Evolutionary conservation across 2,113 vertebrate species (phyloP).

Genomic region (Hippocampus zosterae): DNA sequence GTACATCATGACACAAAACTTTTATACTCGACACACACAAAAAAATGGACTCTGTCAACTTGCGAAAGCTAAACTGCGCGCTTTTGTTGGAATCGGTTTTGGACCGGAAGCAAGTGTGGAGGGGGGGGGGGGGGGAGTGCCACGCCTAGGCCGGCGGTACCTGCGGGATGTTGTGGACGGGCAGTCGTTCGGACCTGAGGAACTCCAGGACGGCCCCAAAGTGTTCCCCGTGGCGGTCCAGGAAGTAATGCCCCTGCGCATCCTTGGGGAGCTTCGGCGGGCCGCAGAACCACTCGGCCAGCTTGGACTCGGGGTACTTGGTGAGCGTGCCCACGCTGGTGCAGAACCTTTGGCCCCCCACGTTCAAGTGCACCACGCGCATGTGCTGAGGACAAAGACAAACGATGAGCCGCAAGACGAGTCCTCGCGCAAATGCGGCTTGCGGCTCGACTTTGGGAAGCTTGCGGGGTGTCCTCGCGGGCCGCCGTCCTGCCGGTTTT

Average conservation of each 20-base stretch:
- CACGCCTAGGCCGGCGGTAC: constrained; percentile 20
- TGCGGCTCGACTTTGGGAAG: too few species aligned
- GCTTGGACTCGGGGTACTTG: constrained; percentile 77
- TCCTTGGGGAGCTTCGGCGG: constrained; percentile 67
- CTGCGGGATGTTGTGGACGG: constrained; percentile 73
- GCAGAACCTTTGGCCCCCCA: constrained; percentile 81
- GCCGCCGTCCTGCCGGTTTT: too few species aligned
- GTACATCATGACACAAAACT: too few species aligned
- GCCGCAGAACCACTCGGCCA: constrained; percentile 78
- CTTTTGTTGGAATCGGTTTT: too few species aligned
- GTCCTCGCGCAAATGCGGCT: too few species aligned
- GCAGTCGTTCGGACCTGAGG: constrained; percentile 77
- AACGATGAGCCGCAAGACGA: too few species aligned
- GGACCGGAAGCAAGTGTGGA: too few species aligned
- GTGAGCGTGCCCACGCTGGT: constrained; percentile 79
- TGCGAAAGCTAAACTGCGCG: too few species aligned
- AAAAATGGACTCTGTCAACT: too few species aligned
- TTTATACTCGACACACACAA: too few species aligned
- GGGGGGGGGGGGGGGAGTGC: too few species aligned
- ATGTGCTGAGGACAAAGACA: constrained; percentile 55
- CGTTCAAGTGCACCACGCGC: constrained; percentile 78
- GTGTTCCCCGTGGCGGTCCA: constrained; percentile 80
- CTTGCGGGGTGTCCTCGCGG: too few species aligned
- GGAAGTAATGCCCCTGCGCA: constrained; percentile 78
- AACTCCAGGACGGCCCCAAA: constrained; percentile 85